phyloP scores from a whole-genome alignment of 2,797 vertebrate species.

The Leptatherina wallacei region DNA sequence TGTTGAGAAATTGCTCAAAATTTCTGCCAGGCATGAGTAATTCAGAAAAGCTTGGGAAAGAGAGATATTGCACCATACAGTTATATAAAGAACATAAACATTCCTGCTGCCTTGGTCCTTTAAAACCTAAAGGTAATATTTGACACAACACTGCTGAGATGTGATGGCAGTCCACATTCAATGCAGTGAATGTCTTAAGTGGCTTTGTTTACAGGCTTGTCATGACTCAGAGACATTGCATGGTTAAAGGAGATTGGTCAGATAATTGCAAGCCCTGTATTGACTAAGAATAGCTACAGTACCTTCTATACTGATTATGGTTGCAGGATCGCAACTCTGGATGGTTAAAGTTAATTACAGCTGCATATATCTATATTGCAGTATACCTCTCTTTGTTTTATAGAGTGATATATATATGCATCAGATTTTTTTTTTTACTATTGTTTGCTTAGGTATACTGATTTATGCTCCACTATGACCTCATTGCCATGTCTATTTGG shows the following conservation, averaged over 20 bases:
- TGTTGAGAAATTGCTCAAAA: too few relatives aligned
- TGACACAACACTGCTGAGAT: slow-evolving; percentile 19
- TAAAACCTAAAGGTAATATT: slow-evolving; percentile 3
- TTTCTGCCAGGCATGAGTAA: not conserved
- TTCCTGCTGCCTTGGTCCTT: not conserved
- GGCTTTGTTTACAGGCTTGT: slow-evolving; percentile 38
- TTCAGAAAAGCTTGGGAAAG: not conserved
- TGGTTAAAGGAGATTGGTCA: slow-evolving; percentile 58
- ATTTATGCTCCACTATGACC: not conserved
- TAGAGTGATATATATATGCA: not conserved
- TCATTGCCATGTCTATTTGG: not conserved
- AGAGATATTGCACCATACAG: not conserved
- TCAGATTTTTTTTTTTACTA: too few relatives aligned
- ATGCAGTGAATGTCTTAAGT: slow-evolving; percentile 54
- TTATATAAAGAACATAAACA: slow-evolving; percentile 4
- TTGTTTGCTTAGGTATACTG: too few relatives aligned
- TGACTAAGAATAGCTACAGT: slow-evolving; percentile 53
- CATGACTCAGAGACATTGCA: slow-evolving; percentile 56
- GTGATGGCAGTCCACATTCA: slow-evolving; percentile 53
- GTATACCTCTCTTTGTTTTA: not conserved
- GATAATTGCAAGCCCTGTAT: slow-evolving; percentile 55
- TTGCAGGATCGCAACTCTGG: slow-evolving; percentile 17
- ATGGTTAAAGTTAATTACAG: slow-evolving; percentile 19
- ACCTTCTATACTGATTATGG: not conserved
- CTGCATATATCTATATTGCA: too few relatives aligned